Conservation (phyloP, 2,888 invertebrate species). For the Drosophila yooni region DNA sequence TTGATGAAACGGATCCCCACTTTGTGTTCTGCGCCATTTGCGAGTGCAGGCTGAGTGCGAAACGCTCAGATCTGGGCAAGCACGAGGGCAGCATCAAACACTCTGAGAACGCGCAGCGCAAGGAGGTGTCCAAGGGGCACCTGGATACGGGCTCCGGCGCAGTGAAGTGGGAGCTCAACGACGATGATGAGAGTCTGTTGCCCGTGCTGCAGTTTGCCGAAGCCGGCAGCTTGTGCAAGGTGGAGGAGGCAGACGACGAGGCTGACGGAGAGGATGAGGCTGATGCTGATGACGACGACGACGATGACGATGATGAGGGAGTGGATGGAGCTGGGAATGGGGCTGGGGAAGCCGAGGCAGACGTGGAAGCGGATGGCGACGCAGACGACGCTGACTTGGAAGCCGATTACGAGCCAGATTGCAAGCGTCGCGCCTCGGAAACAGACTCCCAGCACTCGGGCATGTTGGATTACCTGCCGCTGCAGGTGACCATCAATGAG, state of each 20-base stretch:
- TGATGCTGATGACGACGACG: slow-evolving; percentile 37
- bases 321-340: not conserved
- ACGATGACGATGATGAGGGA: slow-evolving; percentile 18
- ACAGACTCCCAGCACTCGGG: slow-evolving; percentile 76
- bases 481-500: slow-evolving; percentile 76
- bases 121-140: slow-evolving; percentile 48
- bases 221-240: slow-evolving; percentile 16
- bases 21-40: slow-evolving; percentile 75
- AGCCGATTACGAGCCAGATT: slow-evolving; percentile 47
- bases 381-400: slow-evolving; percentile 31
- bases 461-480: slow-evolving; percentile 66
- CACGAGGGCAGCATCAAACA: slow-evolving; percentile 79
- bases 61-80: slow-evolving; percentile 76
- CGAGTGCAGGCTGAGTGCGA: slow-evolving; percentile 76
- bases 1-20: slow-evolving; percentile 77
- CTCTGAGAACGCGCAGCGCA: slow-evolving; percentile 73
- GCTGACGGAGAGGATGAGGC: slow-evolving; percentile 33
- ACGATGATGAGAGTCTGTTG: slow-evolving; percentile 62
- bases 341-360: slow-evolving; percentile 11
- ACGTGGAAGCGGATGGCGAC: slow-evolving; percentile 1
- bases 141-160: not conserved
- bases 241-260: slow-evolving; percentile 52
- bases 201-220: slow-evolving; percentile 38
- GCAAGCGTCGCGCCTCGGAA: slow-evolving; percentile 66
- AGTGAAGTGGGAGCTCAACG: slow-evolving; percentile 74